Base-by-base conservation (phyloP, 92 coral and sea anemone genomes). In the Meandrina meandrites region DNA sequence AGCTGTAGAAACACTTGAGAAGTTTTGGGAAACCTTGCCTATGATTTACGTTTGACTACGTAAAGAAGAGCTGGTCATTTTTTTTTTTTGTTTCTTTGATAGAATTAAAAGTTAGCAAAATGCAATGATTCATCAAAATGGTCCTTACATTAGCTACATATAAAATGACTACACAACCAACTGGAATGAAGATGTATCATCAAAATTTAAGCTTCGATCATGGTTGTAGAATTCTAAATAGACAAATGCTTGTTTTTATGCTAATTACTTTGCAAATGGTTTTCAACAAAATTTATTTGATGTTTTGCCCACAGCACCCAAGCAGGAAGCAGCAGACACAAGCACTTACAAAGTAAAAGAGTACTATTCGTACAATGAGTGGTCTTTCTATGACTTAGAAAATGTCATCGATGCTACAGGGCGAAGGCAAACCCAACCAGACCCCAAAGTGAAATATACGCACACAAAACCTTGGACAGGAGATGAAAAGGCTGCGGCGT, bases 401-500 rank as follows among this genome's bases (percentile, higher is more conserved):
- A 81, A 91, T 30, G 96, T 87, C 62, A 95, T 97, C 47, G 92
- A 84, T 85, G 81, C 73, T 19, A 73, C 95, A 19, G 94, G 91
- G 21, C 74, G 79, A 13, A 89, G 99, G 15, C 99, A 93, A 81
- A 73, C 85, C 32, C 99, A 97, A 84, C 99, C 98, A 15, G 92
- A 97, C n/a, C 96, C 97, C 12, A 87, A 68, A 28, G 81, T 88
- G 54, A 91, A 89, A 22, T 97, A 97, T 78, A 60, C 84, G 21
- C 99, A 97, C 76, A 86, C 95, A 36, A 94, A 95, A 45, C 99
- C 99, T 17, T 97, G 99, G 99, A 88, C 91, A 28, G 95, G 12
- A 31, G 48, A 76, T 40, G 51, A 78, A 24, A 60, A 47, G 32
- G 66, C 64, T 48, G 24, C 82, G 1, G 82, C 76, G 18, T 66